Evolutionary conservation across 2,113 vertebrate species (phyloP).

Genomic region (Prunella himalayana): DNA sequence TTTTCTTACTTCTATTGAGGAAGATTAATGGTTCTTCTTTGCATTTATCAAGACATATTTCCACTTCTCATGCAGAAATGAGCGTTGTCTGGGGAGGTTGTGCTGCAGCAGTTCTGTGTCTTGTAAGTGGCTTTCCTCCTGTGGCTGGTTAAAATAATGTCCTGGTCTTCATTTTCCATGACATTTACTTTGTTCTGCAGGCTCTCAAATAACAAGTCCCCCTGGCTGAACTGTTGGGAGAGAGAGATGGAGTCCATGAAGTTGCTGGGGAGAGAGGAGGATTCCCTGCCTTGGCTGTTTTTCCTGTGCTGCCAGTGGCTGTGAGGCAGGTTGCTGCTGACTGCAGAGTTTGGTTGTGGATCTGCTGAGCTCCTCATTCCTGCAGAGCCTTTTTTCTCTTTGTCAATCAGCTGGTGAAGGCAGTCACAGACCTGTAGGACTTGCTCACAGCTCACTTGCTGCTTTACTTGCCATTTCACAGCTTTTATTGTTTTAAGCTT

Average conservation of each 20-base stretch:
- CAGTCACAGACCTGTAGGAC: not conserved
- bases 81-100: not conserved
- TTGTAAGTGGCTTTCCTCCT: not conserved
- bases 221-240: not conserved
- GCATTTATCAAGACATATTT: not conserved
- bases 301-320: not conserved
- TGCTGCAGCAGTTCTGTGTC: not conserved
- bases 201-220: not conserved
- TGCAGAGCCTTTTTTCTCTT: not conserved
- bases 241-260: too few species aligned
- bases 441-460: not conserved
- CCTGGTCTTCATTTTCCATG: not conserved
- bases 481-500: not conserved
- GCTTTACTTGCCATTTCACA: not conserved
- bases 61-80: not conserved
- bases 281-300: not conserved
- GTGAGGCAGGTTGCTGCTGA: not conserved
- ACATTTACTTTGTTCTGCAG: not conserved
- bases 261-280: not conserved
- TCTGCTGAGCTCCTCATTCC: not conserved
- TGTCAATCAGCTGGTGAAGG: not conserved
- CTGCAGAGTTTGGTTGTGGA: not conserved
- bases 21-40: not conserved
- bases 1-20: not conserved
- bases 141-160: not conserved